Conservation (phyloP, 1,140 invertebrate species). For the Brachionus calyciflorus region DNA sequence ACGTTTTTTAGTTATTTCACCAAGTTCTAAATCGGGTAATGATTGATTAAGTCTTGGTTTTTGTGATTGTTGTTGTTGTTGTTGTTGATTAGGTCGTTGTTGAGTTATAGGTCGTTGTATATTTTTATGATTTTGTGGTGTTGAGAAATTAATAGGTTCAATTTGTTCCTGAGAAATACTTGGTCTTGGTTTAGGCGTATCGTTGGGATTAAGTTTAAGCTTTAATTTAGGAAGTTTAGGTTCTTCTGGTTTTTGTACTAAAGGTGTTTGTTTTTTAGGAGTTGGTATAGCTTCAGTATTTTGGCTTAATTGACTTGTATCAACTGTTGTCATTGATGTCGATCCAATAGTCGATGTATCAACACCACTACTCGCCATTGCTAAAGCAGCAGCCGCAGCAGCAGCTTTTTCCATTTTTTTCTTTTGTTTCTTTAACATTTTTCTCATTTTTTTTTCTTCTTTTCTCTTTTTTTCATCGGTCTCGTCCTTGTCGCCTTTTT, state of each 20-base stretch:
- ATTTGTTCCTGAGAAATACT: neutral
- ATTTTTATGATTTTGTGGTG: neutral
- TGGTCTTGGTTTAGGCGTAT: neutral
- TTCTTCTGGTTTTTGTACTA: neutral
- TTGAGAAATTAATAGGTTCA: neutral
- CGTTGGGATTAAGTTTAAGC: neutral
- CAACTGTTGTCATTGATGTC: neutral
- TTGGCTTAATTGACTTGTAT: neutral
- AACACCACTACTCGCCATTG: neutral
- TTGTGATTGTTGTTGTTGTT: neutral
- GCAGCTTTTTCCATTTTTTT: conserved; percentile 29
- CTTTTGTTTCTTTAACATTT: conserved; percentile 18
- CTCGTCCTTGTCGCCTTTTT: conserved; percentile 16
- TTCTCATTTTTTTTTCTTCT: conserved; percentile 35
- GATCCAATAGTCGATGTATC: neutral
- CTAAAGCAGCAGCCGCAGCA: neutral
- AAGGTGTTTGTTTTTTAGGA: neutral
- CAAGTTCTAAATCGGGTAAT: neutral
- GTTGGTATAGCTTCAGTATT: neutral
- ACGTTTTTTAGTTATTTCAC: conserved; percentile 1
- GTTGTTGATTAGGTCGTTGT: neutral
- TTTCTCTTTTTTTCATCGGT: neutral
- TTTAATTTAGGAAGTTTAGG: conserved; percentile 22
- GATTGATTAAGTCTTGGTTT: neutral
- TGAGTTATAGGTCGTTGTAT: neutral